phyloP scores from a whole-genome alignment of 2,797 vertebrate genomes.

The Passerculus sandwichensis region DNA sequence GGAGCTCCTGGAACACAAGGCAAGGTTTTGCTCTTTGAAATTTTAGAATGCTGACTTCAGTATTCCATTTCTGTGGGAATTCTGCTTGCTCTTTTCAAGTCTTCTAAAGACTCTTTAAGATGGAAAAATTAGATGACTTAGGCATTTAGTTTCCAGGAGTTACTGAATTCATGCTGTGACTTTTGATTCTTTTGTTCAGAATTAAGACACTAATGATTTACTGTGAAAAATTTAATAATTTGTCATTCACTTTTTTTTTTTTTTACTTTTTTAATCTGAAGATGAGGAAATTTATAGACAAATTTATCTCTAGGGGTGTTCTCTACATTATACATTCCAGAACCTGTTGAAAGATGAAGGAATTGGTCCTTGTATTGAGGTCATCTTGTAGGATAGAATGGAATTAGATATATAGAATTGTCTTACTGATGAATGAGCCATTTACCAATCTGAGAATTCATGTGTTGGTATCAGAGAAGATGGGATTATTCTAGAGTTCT shows the following conservation, averaged over 20 bases:
- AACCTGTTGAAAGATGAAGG: not conserved
- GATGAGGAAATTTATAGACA: not conserved
- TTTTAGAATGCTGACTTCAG: not conserved
- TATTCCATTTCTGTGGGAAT: not conserved
- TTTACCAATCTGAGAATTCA: not conserved
- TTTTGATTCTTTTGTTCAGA: not conserved
- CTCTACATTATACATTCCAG: not conserved
- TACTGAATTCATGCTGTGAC: not conserved
- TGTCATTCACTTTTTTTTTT: not conserved
- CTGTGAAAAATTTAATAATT: not conserved
- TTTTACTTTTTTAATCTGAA: not conserved
- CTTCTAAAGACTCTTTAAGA: not conserved
- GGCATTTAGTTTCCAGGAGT: not conserved
- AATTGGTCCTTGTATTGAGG: not conserved
- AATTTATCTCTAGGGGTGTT: not conserved
- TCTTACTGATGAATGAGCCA: not conserved
- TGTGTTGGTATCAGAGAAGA: not conserved
- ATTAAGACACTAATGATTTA: not conserved
- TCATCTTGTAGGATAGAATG: not conserved
- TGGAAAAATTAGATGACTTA: not conserved
- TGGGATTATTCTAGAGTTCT: not conserved
- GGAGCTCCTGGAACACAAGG: not conserved
- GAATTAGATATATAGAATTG: not conserved
- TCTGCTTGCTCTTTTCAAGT: not conserved
- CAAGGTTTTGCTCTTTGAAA: not conserved